phyloP scores from a whole-genome alignment of 2,888 invertebrate genomes.

The Drosophila peninsularis region DNA sequence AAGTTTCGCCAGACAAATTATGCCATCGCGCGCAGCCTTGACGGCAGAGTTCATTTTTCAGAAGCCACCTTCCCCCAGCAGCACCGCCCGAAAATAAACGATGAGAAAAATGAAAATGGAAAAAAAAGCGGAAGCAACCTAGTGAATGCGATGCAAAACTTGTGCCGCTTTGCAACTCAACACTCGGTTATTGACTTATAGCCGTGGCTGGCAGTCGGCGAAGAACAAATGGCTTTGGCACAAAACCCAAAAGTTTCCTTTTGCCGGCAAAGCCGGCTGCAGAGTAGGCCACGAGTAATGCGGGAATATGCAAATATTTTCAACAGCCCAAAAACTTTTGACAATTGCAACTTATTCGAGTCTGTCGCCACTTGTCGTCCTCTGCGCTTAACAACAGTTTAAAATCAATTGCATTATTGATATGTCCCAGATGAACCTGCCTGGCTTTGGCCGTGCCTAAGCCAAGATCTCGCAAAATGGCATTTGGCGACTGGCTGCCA shows the following conservation, averaged over 20 bases:
- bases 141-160: slow-evolving; percentile 28
- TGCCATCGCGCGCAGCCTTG: slow-evolving; percentile 41
- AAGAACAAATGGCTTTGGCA: slow-evolving; percentile 46
- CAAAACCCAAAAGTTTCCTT: slow-evolving; percentile 54
- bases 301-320: slow-evolving; percentile 69
- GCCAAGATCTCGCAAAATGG: neutral
- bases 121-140: neutral
- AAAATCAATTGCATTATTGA: slow-evolving; percentile 76
- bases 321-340: slow-evolving; percentile 56
- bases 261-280: neutral
- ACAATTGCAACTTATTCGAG: slow-evolving; percentile 56
- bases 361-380: slow-evolving; percentile 50
- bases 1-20: slow-evolving; percentile 67
- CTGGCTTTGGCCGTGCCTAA: slow-evolving; percentile 17
- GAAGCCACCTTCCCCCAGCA: slow-evolving; percentile 6
- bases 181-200: slow-evolving; percentile 74
- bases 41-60: slow-evolving; percentile 67
- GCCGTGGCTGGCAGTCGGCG: slow-evolving; percentile 40
- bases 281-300: slow-evolving; percentile 34
- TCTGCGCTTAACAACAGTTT: slow-evolving; percentile 71
- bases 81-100: slow-evolving; percentile 18
- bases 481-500: slow-evolving; percentile 1
- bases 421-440: slow-evolving; percentile 50
- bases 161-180: slow-evolving; percentile 71
- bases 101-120: neutral